phyloP scores from a whole-genome alignment of 2,113 vertebrate species.

The Sula dactylatra region DNA sequence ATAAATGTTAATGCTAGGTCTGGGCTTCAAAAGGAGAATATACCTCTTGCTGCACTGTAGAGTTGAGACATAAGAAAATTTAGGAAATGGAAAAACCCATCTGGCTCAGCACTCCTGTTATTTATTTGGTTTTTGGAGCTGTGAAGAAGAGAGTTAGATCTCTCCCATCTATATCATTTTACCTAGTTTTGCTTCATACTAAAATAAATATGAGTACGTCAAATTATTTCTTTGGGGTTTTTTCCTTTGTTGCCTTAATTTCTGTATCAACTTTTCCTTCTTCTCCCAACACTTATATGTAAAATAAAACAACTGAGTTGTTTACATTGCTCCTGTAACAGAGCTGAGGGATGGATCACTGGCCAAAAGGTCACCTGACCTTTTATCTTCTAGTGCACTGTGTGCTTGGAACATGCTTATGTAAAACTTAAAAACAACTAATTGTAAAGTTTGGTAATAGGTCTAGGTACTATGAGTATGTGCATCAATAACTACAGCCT shows the following conservation, averaged over 20 bases:
- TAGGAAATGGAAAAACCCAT: background rate
- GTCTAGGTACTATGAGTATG: background rate
- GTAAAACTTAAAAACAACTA: background rate
- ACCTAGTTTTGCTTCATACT: background rate
- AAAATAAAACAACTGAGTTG: background rate
- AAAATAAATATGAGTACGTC: background rate
- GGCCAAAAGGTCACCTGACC: background rate
- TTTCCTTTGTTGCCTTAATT: background rate
- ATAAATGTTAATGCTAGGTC: conserved; percentile 43
- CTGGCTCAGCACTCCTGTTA: background rate
- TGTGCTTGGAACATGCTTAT: background rate
- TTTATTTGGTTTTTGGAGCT: background rate
- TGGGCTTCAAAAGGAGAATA: conserved; percentile 31
- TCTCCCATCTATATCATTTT: background rate
- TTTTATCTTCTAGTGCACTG: background rate
- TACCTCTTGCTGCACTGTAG: background rate
- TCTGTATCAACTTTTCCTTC: background rate
- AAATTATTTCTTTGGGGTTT: background rate
- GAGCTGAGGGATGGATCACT: background rate
- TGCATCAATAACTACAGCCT: background rate
- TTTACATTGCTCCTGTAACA: background rate
- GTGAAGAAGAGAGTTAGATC: background rate
- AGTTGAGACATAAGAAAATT: background rate
- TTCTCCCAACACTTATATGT: background rate
- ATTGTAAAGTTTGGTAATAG: rapidly evolving